Percentiles rank a stretch among this genome's conserved stretches.
Evolutionary conservation across 2,113 vertebrate species (phyloP).

Genomic region (Nesogale talazaci): DNA sequence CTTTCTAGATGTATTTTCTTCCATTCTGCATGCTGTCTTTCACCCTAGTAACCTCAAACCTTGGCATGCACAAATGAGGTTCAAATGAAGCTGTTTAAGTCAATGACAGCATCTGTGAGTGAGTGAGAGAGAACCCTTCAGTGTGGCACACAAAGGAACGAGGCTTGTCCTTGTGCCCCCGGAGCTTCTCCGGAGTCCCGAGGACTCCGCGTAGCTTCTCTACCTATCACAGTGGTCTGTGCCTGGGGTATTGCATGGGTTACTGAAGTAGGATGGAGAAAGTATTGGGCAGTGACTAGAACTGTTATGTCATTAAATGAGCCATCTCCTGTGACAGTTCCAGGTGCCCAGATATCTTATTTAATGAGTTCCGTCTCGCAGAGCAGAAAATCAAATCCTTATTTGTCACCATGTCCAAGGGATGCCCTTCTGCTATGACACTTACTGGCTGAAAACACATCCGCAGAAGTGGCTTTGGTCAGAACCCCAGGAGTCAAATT

Average conservation of each 20-base stretch:
- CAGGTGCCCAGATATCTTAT: background rate
- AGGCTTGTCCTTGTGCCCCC: background rate
- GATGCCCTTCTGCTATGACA: background rate
- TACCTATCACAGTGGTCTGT: background rate
- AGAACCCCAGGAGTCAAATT: background rate
- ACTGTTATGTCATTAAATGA: background rate
- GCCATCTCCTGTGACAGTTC: background rate
- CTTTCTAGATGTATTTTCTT: background rate
- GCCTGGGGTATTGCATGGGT: background rate
- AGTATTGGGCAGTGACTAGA: constrained; percentile 5
- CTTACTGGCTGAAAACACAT: background rate
- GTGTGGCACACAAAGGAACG: background rate
- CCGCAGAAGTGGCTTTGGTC: background rate
- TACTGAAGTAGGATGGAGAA: background rate
- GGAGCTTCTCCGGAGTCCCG: background rate
- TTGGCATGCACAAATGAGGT: background rate
- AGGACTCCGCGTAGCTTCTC: background rate
- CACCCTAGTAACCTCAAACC: background rate
- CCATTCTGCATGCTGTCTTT: background rate
- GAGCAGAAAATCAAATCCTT: constrained; percentile 12
- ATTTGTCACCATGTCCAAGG: background rate
- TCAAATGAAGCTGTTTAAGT: background rate
- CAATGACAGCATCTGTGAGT: background rate
- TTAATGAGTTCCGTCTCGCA: background rate
- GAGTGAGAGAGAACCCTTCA: background rate